Evolutionary conservation across 1,140 invertebrate genomes (phyloP).

Genomic region (Drosophila teissieri): DNA sequence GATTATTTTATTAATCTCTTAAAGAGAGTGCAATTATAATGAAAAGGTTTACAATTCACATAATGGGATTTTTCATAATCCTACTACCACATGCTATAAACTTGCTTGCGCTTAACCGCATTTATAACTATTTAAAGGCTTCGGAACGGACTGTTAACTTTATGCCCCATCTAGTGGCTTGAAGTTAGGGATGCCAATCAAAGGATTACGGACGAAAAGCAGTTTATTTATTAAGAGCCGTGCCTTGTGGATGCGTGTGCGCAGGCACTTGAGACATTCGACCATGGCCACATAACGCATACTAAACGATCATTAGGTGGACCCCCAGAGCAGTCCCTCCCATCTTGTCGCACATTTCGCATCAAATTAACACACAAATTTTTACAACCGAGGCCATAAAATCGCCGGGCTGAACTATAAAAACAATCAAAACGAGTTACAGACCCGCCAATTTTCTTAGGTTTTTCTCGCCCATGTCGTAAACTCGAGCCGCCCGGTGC

Average conservation of each 20-base stretch:
- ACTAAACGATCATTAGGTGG: constrained; percentile 67
- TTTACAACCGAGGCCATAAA: constrained; percentile 74
- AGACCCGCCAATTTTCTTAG: constrained; percentile 67
- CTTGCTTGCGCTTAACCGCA: neutral
- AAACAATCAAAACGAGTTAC: constrained; percentile 79
- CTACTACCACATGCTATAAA: neutral
- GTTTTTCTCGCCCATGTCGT: constrained; percentile 56
- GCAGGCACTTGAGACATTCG: constrained; percentile 39
- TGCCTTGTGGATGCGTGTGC: constrained; percentile 27
- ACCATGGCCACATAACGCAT: constrained; percentile 53
- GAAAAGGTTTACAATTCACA: neutral
- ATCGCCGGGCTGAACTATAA: constrained; percentile 68
- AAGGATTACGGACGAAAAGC: constrained; percentile 37
- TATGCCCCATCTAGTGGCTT: neutral
- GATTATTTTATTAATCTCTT: neutral
- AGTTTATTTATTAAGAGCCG: constrained; percentile 40
- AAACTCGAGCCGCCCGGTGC: constrained; percentile 50
- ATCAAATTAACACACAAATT: constrained; percentile 80
- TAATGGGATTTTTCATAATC: no score
- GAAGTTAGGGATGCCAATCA: constrained; percentile 28
- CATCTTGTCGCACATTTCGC: constrained; percentile 72
- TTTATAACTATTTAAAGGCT: constrained; percentile 23
- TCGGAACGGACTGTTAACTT: constrained; percentile 25
- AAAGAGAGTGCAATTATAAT: neutral
- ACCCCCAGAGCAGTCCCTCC: constrained; percentile 3